Percentiles rank a stretch among this genome's conserved stretches.
Conservation (phyloP, 1,140 invertebrate genomes). For the Prorops nasuta region DNA sequence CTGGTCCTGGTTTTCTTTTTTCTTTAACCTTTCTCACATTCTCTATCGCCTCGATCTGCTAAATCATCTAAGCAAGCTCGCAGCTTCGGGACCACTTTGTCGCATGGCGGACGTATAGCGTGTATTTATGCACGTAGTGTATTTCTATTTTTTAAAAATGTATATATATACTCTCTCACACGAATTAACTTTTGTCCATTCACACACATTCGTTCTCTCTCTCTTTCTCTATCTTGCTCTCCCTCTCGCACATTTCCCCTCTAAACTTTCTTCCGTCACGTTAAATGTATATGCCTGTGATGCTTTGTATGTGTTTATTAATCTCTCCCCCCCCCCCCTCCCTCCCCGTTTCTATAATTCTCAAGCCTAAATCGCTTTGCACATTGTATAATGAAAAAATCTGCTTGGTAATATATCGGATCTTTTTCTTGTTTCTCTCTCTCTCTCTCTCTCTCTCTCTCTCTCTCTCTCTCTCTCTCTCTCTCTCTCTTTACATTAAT, state of each 20-base stretch:
- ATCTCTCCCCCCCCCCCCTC: slow-evolving; percentile 10
- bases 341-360: slow-evolving; percentile 2
- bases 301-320: slow-evolving; percentile 27
- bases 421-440: no score
- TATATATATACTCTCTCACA: no score
- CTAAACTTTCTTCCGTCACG: no score
- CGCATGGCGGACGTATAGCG: slow-evolving; percentile 26
- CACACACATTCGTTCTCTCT: no score
- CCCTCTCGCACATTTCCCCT: no score
- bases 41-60: slow-evolving; percentile 4
- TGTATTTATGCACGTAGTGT: slow-evolving; percentile 28
- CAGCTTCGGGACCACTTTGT: slow-evolving; percentile 32
- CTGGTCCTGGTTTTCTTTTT: slow-evolving; percentile 19
- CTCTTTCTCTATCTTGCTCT: no score
- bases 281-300: slow-evolving; percentile 33
- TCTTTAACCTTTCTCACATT: neutral
- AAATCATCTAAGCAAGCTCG: slow-evolving; percentile 8
- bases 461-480: neutral
- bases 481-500: slow-evolving; percentile 18
- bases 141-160: slow-evolving; percentile 37
- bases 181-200: no score
- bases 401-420: no score
- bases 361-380: neutral
- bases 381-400: neutral
- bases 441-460: neutral